These are phyloP conservation scores for Ophioninae sp. DNA, from an alignment of 2,888 invertebrate genomes.

Conservation along the genomic window DNA sequence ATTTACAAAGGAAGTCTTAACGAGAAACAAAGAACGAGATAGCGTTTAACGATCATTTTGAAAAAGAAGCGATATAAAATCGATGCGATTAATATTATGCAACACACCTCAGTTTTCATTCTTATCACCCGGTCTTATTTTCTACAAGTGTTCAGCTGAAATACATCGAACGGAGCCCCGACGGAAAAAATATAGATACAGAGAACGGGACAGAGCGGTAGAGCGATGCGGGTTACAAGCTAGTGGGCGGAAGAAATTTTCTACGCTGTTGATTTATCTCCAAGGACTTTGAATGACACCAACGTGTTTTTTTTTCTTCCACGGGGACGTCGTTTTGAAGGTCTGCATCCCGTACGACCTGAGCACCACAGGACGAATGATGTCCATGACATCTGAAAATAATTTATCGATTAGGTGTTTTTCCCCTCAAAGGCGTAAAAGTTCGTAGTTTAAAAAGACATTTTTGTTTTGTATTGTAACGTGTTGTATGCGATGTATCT, in stretches of 20 bases:
- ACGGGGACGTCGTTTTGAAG: slow-evolving; percentile 22
- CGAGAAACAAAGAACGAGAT: not conserved
- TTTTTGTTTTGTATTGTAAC: not conserved
- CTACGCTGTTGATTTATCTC: slow-evolving; percentile 1
- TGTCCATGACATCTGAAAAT: slow-evolving; percentile 40
- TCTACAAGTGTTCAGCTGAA: slow-evolving; percentile 20
- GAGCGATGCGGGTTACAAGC: not conserved
- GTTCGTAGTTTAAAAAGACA: not conserved
- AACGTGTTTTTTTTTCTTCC: slow-evolving; percentile 34
- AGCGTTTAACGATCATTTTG: not conserved
- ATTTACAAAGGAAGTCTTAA: slow-evolving; percentile 30
- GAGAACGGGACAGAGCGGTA: slow-evolving; percentile 7
- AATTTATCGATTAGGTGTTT: slow-evolving; percentile 7
- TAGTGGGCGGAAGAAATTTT: not conserved
- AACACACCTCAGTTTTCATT: not conserved
- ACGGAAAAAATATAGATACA: not conserved
- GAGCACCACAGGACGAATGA: slow-evolving; percentile 29
- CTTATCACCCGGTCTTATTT: slow-evolving; percentile 15
- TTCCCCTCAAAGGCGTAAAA: not conserved
- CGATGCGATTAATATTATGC: not conserved
- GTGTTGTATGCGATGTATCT: not conserved
- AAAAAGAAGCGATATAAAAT: not conserved
- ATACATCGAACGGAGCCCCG: not conserved
- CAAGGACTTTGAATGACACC: slow-evolving; percentile 12
- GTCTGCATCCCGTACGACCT: slow-evolving; percentile 35